Conservation (phyloP, 1,140 invertebrate genomes). For the Saxidomus purpurata region DNA sequence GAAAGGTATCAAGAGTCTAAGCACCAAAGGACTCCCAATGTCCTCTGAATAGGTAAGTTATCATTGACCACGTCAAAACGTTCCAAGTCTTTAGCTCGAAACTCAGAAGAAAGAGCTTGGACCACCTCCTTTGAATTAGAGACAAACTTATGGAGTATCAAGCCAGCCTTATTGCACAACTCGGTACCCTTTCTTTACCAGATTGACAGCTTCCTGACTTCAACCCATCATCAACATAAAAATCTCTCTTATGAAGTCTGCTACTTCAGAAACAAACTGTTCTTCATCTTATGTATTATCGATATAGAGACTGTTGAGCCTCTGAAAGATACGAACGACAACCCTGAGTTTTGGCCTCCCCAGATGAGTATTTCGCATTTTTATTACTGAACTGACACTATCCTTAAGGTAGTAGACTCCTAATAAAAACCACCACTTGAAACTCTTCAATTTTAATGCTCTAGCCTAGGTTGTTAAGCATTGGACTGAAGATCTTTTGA, state of each 20-base stretch:
- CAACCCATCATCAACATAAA: conserved; percentile 78
- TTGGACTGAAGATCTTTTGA: too few relatives aligned
- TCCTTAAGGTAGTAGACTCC: too few relatives aligned
- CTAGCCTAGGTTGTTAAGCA: too few relatives aligned
- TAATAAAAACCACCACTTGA: too few relatives aligned
- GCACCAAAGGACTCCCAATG: conserved; percentile 73
- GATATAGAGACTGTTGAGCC: too few relatives aligned
- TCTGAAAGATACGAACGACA: too few relatives aligned
- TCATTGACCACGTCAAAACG: conserved; percentile 68
- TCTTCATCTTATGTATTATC: conserved; percentile 29
- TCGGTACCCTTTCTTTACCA: conserved; percentile 55
- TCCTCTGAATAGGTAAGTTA: conserved; percentile 69
- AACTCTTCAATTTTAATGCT: too few relatives aligned
- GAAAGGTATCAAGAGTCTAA: conserved; percentile 72
- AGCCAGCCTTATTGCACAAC: conserved; percentile 65
- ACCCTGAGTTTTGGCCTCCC: too few relatives aligned
- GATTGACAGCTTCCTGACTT: conserved; percentile 68
- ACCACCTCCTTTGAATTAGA: conserved; percentile 73
- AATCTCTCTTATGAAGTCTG: conserved; percentile 64
- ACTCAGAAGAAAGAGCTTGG: conserved; percentile 42
- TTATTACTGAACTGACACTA: too few relatives aligned
- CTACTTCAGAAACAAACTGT: background rate
- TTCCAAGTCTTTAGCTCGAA: conserved; percentile 59
- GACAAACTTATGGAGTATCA: conserved; percentile 73
- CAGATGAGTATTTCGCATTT: too few relatives aligned